Conservation (phyloP, 1,140 invertebrate genomes). For the Teleopsis dalmanni region DNA sequence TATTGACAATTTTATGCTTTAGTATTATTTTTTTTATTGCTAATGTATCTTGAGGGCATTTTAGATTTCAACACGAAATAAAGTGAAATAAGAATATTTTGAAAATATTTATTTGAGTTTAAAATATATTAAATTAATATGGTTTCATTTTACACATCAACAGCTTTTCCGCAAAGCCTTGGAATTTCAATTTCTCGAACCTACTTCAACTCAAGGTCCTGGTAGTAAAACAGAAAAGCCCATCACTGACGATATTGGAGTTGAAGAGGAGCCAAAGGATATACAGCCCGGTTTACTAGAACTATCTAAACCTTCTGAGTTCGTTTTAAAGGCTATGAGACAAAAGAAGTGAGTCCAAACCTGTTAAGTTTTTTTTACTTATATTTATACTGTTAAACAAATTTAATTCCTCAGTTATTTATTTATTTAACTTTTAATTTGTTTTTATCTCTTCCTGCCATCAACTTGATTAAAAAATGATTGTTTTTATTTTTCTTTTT, state of each 20-base stretch:
- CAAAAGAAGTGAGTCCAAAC: constrained; percentile 39
- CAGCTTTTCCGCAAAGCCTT: constrained; percentile 35
- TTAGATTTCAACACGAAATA: too few relatives aligned
- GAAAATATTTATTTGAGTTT: too few relatives aligned
- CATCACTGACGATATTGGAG: constrained; percentile 16
- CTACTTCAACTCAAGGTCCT: too few relatives aligned
- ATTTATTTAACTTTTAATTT: too few relatives aligned
- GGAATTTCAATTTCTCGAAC: constrained; percentile 44
- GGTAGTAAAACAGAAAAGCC: constrained; percentile 26
- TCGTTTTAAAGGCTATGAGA: constrained; percentile 43
- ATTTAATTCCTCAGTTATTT: too few relatives aligned
- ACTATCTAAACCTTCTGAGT: constrained; percentile 43
- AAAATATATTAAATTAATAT: too few relatives aligned
- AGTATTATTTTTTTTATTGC: too few relatives aligned
- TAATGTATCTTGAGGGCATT: too few relatives aligned
- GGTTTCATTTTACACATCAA: too few relatives aligned
- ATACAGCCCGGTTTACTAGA: constrained; percentile 38
- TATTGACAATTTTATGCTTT: too few relatives aligned
- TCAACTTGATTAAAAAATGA: background rate
- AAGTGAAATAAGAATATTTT: too few relatives aligned
- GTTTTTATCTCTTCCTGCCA: background rate
- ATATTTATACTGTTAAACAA: background rate
- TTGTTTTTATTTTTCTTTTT: background rate
- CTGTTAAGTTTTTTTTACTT: constrained; percentile 2
- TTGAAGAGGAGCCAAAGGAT: constrained; percentile 33